Evolutionary conservation across 2,888 invertebrate species (phyloP).

Genomic region (Eupithecia inturbata): DNA sequence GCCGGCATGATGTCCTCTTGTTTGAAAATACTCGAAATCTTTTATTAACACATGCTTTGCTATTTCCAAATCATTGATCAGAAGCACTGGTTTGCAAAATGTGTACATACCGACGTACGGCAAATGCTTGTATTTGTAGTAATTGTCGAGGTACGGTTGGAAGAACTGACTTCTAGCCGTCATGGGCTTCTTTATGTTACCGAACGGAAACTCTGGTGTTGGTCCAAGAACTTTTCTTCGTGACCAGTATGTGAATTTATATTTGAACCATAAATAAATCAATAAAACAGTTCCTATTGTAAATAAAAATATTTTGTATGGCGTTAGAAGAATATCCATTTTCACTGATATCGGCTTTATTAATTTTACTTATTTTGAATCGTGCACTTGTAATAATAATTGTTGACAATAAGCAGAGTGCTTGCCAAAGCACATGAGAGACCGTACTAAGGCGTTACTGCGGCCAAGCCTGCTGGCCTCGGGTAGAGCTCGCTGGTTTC

Average conservation of each 20-base stretch:
- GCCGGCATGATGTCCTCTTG: constrained; percentile 86
- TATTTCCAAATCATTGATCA: constrained; percentile 85
- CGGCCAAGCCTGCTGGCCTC: constrained; percentile 9
- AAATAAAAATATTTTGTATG: constrained; percentile 52
- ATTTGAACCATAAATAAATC: constrained; percentile 66
- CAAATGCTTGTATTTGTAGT: constrained; percentile 78
- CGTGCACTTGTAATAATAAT: constrained; percentile 20
- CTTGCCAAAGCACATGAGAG: constrained; percentile 27
- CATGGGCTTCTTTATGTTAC: constrained; percentile 83
- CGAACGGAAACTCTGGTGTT: constrained; percentile 85
- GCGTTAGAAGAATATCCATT: constrained; percentile 46
- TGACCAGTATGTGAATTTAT: constrained; percentile 84
- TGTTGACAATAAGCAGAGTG: constrained; percentile 21
- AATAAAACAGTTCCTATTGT: constrained; percentile 51
- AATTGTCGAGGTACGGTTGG: constrained; percentile 84
- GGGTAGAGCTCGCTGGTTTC: constrained; percentile 4
- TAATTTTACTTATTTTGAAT: background rate
- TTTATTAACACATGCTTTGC: constrained; percentile 85
- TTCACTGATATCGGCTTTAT: constrained; percentile 15
- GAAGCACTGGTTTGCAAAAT: constrained; percentile 84
- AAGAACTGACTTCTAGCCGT: constrained; percentile 84
- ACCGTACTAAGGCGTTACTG: constrained; percentile 28
- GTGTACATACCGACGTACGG: constrained; percentile 85
- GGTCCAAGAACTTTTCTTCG: constrained; percentile 82
- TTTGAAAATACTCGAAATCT: constrained; percentile 87